Conservation (phyloP, 53 echinoderm and acorn worm genomes). For the Antedon mediterranea region DNA sequence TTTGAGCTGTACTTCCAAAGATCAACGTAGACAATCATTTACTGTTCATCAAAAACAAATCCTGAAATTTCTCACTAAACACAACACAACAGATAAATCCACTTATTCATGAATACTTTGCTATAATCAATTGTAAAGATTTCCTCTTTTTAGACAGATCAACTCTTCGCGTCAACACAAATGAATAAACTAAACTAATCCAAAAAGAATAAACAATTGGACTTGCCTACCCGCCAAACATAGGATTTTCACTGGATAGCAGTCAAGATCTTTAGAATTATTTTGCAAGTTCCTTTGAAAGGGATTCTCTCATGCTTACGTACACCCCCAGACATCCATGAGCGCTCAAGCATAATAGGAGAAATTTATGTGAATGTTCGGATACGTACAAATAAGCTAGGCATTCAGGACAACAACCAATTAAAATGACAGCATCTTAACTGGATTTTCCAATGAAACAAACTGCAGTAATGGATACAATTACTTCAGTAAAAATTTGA, state of each 20-base stretch:
- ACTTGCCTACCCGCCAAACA: background rate
- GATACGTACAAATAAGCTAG: background rate
- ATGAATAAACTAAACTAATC: background rate
- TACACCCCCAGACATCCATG: background rate
- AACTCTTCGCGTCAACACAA: background rate
- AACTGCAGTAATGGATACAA: no score
- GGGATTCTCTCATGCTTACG: background rate
- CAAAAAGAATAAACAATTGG: background rate
- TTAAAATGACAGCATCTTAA: background rate
- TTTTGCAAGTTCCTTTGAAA: background rate
- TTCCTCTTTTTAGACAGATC: background rate
- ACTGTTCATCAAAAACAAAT: no score
- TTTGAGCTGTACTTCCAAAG: background rate
- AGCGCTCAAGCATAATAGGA: background rate
- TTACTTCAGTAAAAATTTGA: no score
- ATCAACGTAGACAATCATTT: background rate
- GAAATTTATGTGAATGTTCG: background rate
- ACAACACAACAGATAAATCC: no score
- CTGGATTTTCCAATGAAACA: background rate
- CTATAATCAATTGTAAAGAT: background rate
- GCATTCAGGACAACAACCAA: background rate
- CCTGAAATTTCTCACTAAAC: no score
- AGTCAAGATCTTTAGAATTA: background rate
- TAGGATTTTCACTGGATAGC: background rate
- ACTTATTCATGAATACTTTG: no score